These are phyloP conservation scores for Apodemia duryi DNA, from an alignment of 2,888 invertebrate genomes.

Conservation along the genomic window DNA sequence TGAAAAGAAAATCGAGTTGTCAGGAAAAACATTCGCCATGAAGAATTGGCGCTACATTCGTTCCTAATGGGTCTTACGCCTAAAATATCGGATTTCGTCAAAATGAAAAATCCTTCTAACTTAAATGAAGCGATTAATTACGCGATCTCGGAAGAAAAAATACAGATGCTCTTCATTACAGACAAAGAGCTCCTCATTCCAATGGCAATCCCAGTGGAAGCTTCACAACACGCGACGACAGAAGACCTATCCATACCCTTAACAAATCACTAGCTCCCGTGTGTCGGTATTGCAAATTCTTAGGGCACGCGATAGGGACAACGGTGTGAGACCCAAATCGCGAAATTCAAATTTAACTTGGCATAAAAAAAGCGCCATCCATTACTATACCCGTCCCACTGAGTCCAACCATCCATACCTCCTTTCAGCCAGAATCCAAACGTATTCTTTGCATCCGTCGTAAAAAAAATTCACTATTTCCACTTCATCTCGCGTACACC, in stretches of 20 bases:
- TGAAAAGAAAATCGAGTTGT: neutral
- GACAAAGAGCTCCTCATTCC: neutral
- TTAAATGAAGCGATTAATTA: slow-evolving; percentile 22
- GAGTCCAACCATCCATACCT: neutral
- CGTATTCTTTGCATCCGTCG: too few relatives aligned
- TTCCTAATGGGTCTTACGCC: slow-evolving; percentile 16
- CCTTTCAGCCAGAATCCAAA: too few relatives aligned
- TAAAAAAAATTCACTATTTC: too few relatives aligned
- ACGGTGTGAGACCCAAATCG: slow-evolving; percentile 1
- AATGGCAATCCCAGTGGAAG: neutral
- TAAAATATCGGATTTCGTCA: slow-evolving; percentile 16
- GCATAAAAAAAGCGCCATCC: neutral
- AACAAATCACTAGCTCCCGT: neutral
- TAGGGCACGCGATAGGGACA: neutral
- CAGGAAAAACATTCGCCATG: slow-evolving; percentile 13
- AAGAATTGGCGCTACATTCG: slow-evolving; percentile 18
- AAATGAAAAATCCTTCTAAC: neutral
- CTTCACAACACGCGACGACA: neutral
- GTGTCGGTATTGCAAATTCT: neutral
- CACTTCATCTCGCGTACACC: too few relatives aligned
- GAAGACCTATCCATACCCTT: neutral
- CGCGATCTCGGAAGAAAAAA: slow-evolving; percentile 17
- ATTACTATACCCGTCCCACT: neutral
- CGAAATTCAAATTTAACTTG: neutral
- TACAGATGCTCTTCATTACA: neutral